Evolutionary conservation across 2,888 invertebrate species (phyloP), one percentile per base, ranked within the genome.

Genomic region (Spatulosminthurus flaviceps): DNA sequence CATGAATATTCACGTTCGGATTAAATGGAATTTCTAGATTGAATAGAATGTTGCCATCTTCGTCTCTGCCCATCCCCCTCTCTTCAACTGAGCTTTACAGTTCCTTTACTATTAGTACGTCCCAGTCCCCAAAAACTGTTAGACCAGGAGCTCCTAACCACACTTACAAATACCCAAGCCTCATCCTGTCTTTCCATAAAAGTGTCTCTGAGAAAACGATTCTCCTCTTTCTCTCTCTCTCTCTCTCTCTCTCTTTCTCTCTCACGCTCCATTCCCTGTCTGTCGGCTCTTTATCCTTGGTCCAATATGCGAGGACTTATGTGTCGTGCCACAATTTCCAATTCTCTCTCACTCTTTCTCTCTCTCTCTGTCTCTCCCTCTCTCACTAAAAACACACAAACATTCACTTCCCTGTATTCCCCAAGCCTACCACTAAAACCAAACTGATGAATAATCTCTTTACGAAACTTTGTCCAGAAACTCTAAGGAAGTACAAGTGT

Each of bases 1-100:
- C 78, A 78, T 78, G 78, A 78, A 78, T 78, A 78, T 78, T 70
- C 78, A 78, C 21, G 60, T 34, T 22, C n/a, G 78, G 78, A 78
- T 78, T 78, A 78, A 41, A 64, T 60, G 41, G 51, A 51, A 51
- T 51, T 69, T 70, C 34, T 41, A 70, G 70, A 70, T 70, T 70
- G 41, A 70, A 70, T 70, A 70, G 70, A 70, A 70, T 75, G 60
- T 64, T 75, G 28, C 64, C 16, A 60, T 75, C 64, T 74, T 60
- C 21, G 41, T 34, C n/a, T 16, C 16, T 41, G 4, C 41, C n/a
- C 41, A 21, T 24, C 28, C 19, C 29, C 29, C 2, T n/a, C 29
- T 28, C 28, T n/a, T 67, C 67, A n/a, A n/a, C 34, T 9, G 34
- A 34, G 34, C 34, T 7, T 9, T 34, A n/a, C n/a, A n/a, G n/a